Base-by-base conservation (phyloP, 1,140 invertebrate species). In the Drosophila nasuta region DNA sequence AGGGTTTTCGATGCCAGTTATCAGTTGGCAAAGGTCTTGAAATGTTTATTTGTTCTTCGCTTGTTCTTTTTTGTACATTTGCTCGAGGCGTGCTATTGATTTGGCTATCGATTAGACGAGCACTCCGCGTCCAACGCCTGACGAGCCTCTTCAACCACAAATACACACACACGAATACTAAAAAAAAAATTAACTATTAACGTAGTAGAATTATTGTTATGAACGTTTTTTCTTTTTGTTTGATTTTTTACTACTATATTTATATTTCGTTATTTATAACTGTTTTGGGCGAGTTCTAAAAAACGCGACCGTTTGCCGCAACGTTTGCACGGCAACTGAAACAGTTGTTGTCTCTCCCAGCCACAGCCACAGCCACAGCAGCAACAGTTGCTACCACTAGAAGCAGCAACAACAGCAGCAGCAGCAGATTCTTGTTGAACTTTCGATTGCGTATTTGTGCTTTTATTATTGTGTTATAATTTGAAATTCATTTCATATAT, bases 251-350 rank as follows among this genome's bases (percentile, higher is more conserved):
- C 30, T 56, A 6, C 4, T 30, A 52, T 48, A 15, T 10, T 56
- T 66, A 15, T 25, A 28, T 33, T 17, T 5, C 15, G 33, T 33
- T 33, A 25, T 25, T 25, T 25, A 25, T 25, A 8, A 33, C 33
- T 33, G 10, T 38, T 49, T 17, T 41, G 20, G 7, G n/a, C 28
- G 5, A 33, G 51, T 15, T 15, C 11, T 33, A 1, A 8, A 25
- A 7, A 35, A 17, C 30, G 81, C 83, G 82, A 68, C 82, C 83
- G 83, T 30, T 57, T 62, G 38, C 48, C 59, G 82, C 80, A 77
- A 70, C 80, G 80, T 59, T 77, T 77, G 57, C 46, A 52, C 30
- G 75, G 58, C 83, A 56, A 87, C 82, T 87, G 73, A 87, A 69
- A 65, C 67, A 41, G 60, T 46, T 45, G 59, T 66, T 56, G 38